phyloP scores from a whole-genome alignment of 1,140 invertebrate species.

The Papilio machaon region DNA sequence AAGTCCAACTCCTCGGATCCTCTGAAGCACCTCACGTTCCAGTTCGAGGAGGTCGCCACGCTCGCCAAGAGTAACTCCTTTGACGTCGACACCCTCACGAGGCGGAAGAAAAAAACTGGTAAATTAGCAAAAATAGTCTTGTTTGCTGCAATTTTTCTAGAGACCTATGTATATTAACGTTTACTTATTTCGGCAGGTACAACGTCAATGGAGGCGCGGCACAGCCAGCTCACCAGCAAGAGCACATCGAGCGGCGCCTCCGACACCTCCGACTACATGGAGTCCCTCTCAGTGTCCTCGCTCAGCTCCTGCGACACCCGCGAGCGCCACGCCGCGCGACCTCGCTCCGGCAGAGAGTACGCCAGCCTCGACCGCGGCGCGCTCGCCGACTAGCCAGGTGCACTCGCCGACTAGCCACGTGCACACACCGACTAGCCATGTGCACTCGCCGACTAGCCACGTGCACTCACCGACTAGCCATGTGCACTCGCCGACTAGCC shows the following conservation, averaged over 20 bases:
- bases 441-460: too few relatives aligned
- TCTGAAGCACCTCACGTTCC: constrained; percentile 87
- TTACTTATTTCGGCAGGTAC: neutral
- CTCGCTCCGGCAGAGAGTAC: constrained; percentile 93
- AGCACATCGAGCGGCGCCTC: constrained; percentile 91
- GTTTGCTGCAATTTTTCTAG: too few relatives aligned
- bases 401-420: too few relatives aligned
- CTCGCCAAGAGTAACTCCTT: constrained; percentile 87
- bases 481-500: too few relatives aligned
- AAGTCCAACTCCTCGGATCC: constrained; percentile 89
- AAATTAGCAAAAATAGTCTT: constrained; percentile 44
- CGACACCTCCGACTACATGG: constrained; percentile 93
- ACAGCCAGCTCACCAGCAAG: constrained; percentile 69
- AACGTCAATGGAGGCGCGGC: constrained; percentile 79
- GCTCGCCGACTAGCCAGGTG: neutral
- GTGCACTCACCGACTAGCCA: too few relatives aligned
- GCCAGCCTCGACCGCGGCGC: constrained; percentile 89
- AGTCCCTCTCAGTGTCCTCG: constrained; percentile 89
- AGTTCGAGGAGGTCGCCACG: constrained; percentile 86
- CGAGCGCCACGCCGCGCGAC: constrained; percentile 87
- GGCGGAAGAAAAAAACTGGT: constrained; percentile 72
- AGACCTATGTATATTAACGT: too few relatives aligned
- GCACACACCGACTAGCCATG: too few relatives aligned
- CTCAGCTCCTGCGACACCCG: constrained; percentile 88
- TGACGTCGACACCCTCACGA: constrained; percentile 83